Conservation (phyloP, 2,113 vertebrate species). For the Lepidothrix coronata region DNA sequence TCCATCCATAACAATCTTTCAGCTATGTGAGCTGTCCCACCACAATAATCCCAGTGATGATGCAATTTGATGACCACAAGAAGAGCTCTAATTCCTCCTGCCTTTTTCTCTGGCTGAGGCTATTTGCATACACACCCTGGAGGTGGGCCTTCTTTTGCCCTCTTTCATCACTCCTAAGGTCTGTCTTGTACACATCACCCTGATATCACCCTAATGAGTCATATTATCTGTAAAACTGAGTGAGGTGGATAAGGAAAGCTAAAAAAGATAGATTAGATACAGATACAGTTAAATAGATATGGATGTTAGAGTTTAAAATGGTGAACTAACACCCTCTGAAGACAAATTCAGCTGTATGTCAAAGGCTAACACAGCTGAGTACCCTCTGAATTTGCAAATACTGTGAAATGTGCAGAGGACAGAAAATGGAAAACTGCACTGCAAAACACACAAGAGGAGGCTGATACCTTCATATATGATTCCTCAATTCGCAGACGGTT, state of each 20-base stretch:
- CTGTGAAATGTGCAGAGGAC: background rate
- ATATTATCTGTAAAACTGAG: background rate
- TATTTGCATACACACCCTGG: background rate
- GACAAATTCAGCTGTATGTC: background rate
- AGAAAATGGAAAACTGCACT: background rate
- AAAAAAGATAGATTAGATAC: background rate
- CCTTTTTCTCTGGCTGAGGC: background rate
- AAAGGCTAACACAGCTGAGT: background rate
- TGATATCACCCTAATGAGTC: background rate
- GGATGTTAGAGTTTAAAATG: background rate
- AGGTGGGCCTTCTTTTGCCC: background rate
- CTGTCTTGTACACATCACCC: background rate
- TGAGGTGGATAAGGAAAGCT: background rate
- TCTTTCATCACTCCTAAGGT: background rate
- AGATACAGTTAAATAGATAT: background rate
- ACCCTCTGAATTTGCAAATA: background rate
- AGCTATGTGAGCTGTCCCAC: background rate
- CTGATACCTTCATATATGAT: background rate
- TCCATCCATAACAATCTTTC: background rate
- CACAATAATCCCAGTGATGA: background rate
- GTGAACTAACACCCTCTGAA: background rate
- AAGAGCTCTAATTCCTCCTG: background rate
- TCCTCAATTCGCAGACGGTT: background rate
- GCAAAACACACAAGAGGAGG: background rate
- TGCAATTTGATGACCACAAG: rapidly evolving